A percentile compares a stretch with the other conserved stretches of the same genome.
Conservation (phyloP, 1,140 invertebrate species). For the Polypedilum vanderplanki region DNA sequence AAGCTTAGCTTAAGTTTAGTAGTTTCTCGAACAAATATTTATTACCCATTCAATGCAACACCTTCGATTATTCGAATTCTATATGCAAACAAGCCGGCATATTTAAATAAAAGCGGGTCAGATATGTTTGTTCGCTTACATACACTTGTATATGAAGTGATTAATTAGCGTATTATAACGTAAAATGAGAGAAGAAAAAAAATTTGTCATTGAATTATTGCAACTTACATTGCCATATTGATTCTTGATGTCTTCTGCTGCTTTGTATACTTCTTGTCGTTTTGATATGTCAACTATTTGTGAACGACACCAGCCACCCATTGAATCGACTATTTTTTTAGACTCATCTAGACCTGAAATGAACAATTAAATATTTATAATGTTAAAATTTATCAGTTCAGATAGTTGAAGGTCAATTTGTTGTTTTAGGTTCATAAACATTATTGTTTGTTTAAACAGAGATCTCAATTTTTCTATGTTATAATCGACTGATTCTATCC, state of each 20-base stretch:
- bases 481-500: no score
- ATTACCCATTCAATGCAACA: neutral
- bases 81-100: neutral
- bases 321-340: slow-evolving; percentile 58
- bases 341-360: slow-evolving; percentile 66
- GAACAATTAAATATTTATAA: no score
- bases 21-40: neutral
- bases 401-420: no score
- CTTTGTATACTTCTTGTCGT: slow-evolving; percentile 71
- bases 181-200: neutral
- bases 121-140: neutral
- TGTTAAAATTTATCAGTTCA: no score
- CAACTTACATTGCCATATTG: slow-evolving; percentile 75
- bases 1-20: no score
- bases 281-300: slow-evolving; percentile 76
- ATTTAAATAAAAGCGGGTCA: neutral
- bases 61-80: neutral
- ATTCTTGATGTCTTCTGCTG: slow-evolving; percentile 68
- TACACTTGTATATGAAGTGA: neutral
- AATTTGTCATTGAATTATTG: slow-evolving; percentile 4
- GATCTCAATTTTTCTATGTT: no score
- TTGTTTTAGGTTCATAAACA: no score
- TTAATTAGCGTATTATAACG: neutral
- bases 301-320: slow-evolving; percentile 63
- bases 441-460: no score